phyloP scores from a whole-genome alignment of 2,888 invertebrate genomes.

The Helobdella robusta region DNA sequence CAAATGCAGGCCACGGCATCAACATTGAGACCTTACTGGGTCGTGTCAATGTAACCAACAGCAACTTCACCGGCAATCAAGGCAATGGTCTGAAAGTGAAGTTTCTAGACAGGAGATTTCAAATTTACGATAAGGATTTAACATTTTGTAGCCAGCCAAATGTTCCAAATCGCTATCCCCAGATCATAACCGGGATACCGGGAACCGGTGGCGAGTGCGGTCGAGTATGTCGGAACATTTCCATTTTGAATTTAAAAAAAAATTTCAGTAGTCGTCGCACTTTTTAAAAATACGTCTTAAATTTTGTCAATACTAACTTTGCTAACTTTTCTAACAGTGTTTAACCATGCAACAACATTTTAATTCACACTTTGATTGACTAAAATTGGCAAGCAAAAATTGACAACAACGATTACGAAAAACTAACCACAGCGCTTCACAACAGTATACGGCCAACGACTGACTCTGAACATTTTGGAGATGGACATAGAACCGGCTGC shows the following conservation, averaged over 20 bases:
- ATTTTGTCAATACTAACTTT: neutral
- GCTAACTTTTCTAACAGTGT: neutral
- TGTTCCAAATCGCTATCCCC: conserved; percentile 28
- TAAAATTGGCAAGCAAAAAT: neutral
- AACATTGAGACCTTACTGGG: conserved; percentile 45
- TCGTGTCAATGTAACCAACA: conserved; percentile 41
- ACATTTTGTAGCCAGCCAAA: conserved; percentile 41
- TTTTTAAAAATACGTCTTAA: too few species aligned
- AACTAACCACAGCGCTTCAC: conserved; percentile 35
- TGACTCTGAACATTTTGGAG: conserved; percentile 76
- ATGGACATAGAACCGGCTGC: conserved; percentile 60
- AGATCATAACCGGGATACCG: conserved; percentile 31
- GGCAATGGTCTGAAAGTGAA: conserved; percentile 47
- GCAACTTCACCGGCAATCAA: conserved; percentile 42
- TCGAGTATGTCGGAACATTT: conserved; percentile 4
- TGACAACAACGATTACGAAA: neutral
- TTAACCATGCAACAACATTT: neutral
- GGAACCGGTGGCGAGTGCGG: conserved; percentile 8
- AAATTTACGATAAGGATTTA: conserved; percentile 34
- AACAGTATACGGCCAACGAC: conserved; percentile 58
- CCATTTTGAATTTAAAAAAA: neutral
- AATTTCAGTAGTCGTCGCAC: too few species aligned
- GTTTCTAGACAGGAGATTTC: conserved; percentile 35
- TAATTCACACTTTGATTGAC: too few species aligned
- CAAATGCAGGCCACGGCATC: conserved; percentile 44